Percentiles rank a stretch among this genome's conserved stretches.
phyloP scores from a whole-genome alignment of 2,888 invertebrate genomes.

The Minunthozetes semirufus region DNA sequence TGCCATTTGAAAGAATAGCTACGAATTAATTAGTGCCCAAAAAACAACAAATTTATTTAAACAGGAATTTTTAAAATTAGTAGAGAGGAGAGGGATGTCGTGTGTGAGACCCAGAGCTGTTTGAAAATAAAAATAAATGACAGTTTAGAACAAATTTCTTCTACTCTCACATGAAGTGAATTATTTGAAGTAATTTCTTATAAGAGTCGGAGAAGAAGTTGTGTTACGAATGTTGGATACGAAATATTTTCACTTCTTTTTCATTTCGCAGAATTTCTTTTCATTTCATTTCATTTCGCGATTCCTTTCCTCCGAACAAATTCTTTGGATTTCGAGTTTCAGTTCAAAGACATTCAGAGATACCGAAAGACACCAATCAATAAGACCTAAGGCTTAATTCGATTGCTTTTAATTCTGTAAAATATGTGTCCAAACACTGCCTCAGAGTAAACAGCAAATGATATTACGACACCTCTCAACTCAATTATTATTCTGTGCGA shows the following conservation, averaged over 20 bases:
- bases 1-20: too few relatives aligned
- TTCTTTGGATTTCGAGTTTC: too few relatives aligned
- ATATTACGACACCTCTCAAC: neutral
- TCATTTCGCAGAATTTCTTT: neutral
- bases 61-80: neutral
- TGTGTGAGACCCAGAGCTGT: too few relatives aligned
- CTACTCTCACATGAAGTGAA: neutral
- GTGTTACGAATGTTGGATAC: neutral
- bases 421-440: neutral
- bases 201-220: neutral
- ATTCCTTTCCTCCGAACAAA: neutral
- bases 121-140: neutral
- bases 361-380: neutral
- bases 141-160: constrained; percentile 5
- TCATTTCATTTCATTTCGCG: neutral
- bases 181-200: constrained; percentile 5
- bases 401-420: neutral
- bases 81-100: too few relatives aligned
- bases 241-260: neutral
- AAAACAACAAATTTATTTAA: constrained; percentile 6
- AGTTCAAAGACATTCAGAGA: neutral
- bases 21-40: neutral
- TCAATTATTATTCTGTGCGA: neutral
- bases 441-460: neutral
- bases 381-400: constrained; percentile 4